phyloP scores from a whole-genome alignment of 1,140 invertebrate genomes.

The Stenopsyche tienmushanensis region DNA sequence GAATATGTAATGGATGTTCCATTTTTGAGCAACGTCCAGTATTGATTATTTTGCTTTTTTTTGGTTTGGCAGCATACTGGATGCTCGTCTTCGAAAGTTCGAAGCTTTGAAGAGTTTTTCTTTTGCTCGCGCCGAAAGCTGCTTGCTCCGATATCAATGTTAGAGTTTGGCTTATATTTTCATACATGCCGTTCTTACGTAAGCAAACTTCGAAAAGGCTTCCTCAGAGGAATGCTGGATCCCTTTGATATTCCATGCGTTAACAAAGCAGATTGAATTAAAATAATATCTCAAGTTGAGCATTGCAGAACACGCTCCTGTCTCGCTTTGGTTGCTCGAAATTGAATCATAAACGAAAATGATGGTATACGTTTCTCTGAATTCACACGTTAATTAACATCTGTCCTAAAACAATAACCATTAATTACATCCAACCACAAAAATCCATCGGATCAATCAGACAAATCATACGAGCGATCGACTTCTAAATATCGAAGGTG shows the following conservation, averaged over 20 bases:
- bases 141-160: conserved; percentile 4
- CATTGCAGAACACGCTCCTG: not conserved
- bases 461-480: too few species aligned
- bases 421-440: too few species aligned
- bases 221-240: too few species aligned
- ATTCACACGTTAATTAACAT: too few species aligned
- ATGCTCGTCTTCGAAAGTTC: too few species aligned
- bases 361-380: too few species aligned
- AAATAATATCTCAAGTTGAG: conserved; percentile 27
- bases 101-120: not conserved
- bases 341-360: too few species aligned
- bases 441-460: too few species aligned
- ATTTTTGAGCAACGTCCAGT: not conserved
- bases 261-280: conserved; percentile 31
- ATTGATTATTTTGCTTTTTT: too few species aligned
- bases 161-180: not conserved
- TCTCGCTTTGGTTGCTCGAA: not conserved
- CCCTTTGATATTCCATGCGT: conserved; percentile 31
- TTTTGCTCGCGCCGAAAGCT: not conserved
- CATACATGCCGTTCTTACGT: not conserved
- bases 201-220: conserved; percentile 12
- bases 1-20: too few species aligned
- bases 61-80: too few species aligned
- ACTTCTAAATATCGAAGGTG: not conserved
- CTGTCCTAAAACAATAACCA: too few species aligned